phyloP scores from a whole-genome alignment of 2,888 invertebrate genomes.

The Synanthedon tipuliformis region DNA sequence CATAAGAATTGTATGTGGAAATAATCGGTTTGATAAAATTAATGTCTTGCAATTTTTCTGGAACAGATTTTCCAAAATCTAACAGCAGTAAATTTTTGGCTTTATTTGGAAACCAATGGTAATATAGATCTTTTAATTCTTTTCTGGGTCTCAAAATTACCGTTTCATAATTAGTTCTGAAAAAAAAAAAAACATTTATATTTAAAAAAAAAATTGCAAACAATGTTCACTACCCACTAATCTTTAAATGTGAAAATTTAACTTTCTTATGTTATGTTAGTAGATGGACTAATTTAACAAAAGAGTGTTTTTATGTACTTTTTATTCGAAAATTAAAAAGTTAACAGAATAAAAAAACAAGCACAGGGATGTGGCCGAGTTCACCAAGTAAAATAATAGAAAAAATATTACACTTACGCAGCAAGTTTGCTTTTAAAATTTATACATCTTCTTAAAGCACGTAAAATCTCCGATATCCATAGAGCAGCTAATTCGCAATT shows the following conservation, averaged over 20 bases:
- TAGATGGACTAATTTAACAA: too few relatives aligned
- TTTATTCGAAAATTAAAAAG: too few relatives aligned
- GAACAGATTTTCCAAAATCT: constrained; percentile 40
- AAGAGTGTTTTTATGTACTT: too few relatives aligned
- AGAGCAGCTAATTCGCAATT: constrained; percentile 52
- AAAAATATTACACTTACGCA: constrained; percentile 23
- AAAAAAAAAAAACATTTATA: constrained; percentile 11
- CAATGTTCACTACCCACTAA: too few relatives aligned
- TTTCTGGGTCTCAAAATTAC: constrained; percentile 26
- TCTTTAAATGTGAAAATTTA: too few relatives aligned
- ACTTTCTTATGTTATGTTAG: too few relatives aligned
- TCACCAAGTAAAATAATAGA: too few relatives aligned
- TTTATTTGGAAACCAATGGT: constrained; percentile 52
- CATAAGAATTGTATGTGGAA: constrained; percentile 44
- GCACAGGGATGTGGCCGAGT: too few relatives aligned
- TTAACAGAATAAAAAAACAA: too few relatives aligned
- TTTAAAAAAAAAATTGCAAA: too few relatives aligned
- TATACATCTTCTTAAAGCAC: constrained; percentile 47
- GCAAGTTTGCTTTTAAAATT: constrained; percentile 29
- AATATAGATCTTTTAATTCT: constrained; percentile 37
- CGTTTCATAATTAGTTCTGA: constrained; percentile 23
- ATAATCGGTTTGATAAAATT: constrained; percentile 46
- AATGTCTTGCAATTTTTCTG: constrained; percentile 37
- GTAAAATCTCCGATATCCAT: constrained; percentile 64
- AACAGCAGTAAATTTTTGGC: constrained; percentile 33